phyloP scores from a whole-genome alignment of 2,888 invertebrate species.

The Pollenia griseotomentosa region DNA sequence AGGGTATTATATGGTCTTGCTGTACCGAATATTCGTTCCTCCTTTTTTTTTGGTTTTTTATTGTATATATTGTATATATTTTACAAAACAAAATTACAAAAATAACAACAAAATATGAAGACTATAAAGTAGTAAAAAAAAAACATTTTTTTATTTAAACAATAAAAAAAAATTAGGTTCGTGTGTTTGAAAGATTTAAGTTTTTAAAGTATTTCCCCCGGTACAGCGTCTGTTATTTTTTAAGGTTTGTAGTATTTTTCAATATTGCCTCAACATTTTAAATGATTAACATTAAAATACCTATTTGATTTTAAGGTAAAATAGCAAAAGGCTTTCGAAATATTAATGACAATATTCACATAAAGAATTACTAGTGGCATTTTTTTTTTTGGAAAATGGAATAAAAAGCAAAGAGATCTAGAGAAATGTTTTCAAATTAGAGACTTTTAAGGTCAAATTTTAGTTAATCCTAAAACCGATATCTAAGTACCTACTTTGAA shows the following conservation, averaged over 20 bases:
- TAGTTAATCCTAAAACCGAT: no score
- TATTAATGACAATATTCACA: conserved; percentile 10
- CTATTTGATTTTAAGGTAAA: conserved; percentile 45
- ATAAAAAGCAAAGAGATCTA: background rate
- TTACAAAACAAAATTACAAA: conserved; percentile 21
- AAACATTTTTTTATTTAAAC: conserved; percentile 22
- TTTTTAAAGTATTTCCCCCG: background rate
- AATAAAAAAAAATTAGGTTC: conserved; percentile 51
- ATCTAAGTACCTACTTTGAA: no score
- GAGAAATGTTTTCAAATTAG: background rate
- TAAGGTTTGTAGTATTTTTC: conserved; percentile 19
- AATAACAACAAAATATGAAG: conserved; percentile 24
- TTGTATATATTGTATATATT: background rate
- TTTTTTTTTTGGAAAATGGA: background rate
- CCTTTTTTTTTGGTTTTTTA: background rate
- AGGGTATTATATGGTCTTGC: no score
- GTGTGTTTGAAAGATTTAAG: conserved; percentile 36
- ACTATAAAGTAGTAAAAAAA: conserved; percentile 38
- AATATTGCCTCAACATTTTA: conserved; percentile 32
- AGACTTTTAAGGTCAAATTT: no score
- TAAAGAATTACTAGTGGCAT: background rate
- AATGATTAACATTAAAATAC: conserved; percentile 47
- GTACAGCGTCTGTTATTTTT: background rate
- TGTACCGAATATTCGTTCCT: background rate
- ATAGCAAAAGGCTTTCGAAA: background rate